These are phyloP conservation scores for Rhodeus uyekii DNA, from an alignment of 2,797 vertebrate genomes.

Conservation along the genomic window DNA sequence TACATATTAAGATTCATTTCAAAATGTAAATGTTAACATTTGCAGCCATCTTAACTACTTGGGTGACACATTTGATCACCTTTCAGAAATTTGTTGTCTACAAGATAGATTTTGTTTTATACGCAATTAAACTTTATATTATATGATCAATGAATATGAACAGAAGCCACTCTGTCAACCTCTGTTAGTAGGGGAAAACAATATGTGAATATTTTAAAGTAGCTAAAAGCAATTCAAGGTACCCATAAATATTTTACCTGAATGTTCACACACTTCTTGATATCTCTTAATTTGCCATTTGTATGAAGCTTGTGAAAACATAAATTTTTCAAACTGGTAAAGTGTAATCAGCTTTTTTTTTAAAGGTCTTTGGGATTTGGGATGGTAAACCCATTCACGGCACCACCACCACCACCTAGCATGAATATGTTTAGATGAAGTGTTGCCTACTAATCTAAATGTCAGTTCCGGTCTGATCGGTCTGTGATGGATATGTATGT, in stretches of 20 bases:
- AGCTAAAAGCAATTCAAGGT: slow-evolving; percentile 78
- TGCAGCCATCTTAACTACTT: not conserved
- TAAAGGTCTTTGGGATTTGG: no score
- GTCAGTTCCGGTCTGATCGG: slow-evolving; percentile 53
- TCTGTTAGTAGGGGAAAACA: slow-evolving; percentile 63
- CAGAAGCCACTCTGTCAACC: slow-evolving; percentile 59
- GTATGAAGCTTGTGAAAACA: slow-evolving; percentile 66
- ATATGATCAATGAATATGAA: slow-evolving; percentile 60
- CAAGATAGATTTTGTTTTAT: not conserved
- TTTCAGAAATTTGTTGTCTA: not conserved
- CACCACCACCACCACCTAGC: slow-evolving; percentile 33
- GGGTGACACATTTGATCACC: not conserved
- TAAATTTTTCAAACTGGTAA: slow-evolving; percentile 73
- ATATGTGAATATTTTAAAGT: slow-evolving; percentile 77
- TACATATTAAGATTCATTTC: not conserved
- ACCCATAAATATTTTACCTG: slow-evolving; percentile 74
- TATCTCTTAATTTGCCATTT: slow-evolving; percentile 68
- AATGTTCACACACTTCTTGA: slow-evolving; percentile 58
- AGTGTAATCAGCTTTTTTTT: slow-evolving; percentile 59
- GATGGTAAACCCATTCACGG: slow-evolving; percentile 41
- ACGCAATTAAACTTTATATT: not conserved
- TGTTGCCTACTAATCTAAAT: slow-evolving; percentile 55
- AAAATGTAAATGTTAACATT: not conserved
- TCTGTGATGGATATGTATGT: slow-evolving; percentile 35
- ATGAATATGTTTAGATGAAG: slow-evolving; percentile 51